Base-by-base conservation (phyloP, 35 echinoderm and acorn worm species). In the Eucidaris tribuloides region DNA sequence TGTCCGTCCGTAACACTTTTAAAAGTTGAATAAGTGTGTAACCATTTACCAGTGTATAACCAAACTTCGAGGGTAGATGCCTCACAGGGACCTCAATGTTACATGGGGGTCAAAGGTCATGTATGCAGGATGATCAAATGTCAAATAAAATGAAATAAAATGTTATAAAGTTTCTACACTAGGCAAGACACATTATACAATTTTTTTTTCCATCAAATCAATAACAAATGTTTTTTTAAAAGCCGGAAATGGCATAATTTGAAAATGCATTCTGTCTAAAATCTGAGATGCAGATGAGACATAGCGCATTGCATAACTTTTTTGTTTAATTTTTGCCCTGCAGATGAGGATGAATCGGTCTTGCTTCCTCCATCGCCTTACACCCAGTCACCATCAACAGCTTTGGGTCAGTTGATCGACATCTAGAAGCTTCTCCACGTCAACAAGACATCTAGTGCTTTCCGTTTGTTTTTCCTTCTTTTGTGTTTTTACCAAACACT, bases 261-360 rank as follows among this genome's bases (percentile, higher is more conserved):
- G n/a, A n/a, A n/a, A n/a, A n/a, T n/a, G n/a, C n/a, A n/a, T n/a
- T n/a, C n/a, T n/a, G n/a, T n/a, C n/a, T n/a, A n/a, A n/a, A n/a
- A n/a, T n/a, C 9, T 28, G 40, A 28, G 42, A 3, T 11, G 38
- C 5, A 46, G 7, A 35, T 39, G 5, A 20, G 27, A 20, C 50
- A 13, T 55, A 14, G 50, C 50, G 13, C 13, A 22, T 22, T 55
- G 50, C 22, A 14, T 55, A 55, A 14, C 50, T 76, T 76, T 3
- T n/a, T n/a, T n/a, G 31, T 60, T 20, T 6, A 1, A 7, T 25
- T 60, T 76, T 46, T 65, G 15, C 19, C 19, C 70, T 57, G 17
- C 79, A 92, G 90, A 92, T 81, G 90, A 92, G 41, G 84, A 92
- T 66, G 90, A 92, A 18, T 92, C 90, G 4, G 65, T 92, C 46